phyloP scores from a whole-genome alignment of 2,888 invertebrate species.

The Trissonchulus latispiculum region DNA sequence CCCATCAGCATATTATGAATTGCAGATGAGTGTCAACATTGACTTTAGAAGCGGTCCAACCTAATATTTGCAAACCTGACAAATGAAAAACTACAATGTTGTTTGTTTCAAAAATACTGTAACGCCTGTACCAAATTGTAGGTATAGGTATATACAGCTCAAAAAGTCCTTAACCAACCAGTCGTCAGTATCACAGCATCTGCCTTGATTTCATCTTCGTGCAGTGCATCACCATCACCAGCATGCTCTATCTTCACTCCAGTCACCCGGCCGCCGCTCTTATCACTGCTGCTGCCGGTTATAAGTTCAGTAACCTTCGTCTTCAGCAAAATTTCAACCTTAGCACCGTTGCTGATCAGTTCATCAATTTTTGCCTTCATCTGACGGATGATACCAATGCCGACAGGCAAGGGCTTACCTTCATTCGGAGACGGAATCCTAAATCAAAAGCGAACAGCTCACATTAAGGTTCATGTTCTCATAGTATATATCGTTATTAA shows the following conservation, averaged over 20 bases:
- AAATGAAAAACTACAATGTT: no score
- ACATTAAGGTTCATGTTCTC: no score
- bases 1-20: no score
- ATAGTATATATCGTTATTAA: no score
- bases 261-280: neutral
- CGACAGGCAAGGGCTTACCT: conserved; percentile 40
- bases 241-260: neutral
- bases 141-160: no score
- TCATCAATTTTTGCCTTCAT: conserved; percentile 31
- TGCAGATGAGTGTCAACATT: no score
- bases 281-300: neutral
- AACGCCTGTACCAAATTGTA: no score
- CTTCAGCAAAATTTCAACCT: neutral
- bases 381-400: conserved; percentile 39
- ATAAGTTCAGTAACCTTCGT: neutral
- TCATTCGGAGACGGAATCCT: conserved; percentile 43
- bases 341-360: neutral
- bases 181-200: conserved; percentile 38
- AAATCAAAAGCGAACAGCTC: conserved; percentile 10
- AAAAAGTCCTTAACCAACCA: no score
- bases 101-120: no score
- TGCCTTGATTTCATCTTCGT: conserved; percentile 2
- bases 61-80: no score
- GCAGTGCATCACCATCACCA: no score
- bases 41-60: no score